A percentile compares a stretch with the other conserved stretches of the same genome.
Conservation (phyloP, 2,888 invertebrate species). For the Eilema depressum region DNA sequence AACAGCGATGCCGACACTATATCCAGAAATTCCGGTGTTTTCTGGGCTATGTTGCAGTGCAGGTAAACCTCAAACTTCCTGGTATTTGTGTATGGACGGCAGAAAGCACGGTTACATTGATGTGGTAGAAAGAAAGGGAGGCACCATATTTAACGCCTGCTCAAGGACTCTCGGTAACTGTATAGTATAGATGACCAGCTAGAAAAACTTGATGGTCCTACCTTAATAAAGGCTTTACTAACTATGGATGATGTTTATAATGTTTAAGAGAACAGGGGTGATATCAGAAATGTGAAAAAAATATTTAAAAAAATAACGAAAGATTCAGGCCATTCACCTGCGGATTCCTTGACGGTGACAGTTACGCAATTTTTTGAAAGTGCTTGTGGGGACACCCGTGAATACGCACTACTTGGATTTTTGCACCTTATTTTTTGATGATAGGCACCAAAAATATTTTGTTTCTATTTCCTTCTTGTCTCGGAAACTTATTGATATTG, state of each 20-base stretch:
- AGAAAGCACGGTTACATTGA: neutral
- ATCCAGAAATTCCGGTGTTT: slow-evolving; percentile 97
- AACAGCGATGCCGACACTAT: slow-evolving; percentile 96
- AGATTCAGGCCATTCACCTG: neutral
- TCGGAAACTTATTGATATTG: neutral
- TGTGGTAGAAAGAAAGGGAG: neutral
- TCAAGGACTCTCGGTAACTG: too few species aligned
- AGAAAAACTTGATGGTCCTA: neutral
- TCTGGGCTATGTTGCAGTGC: slow-evolving; percentile 98
- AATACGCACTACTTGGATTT: too few species aligned
- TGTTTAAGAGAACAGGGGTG: too few species aligned
- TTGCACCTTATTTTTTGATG: too few species aligned
- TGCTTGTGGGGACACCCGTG: neutral
- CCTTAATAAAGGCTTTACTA: neutral
- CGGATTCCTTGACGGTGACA: neutral
- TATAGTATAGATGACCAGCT: neutral
- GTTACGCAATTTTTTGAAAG: neutral
- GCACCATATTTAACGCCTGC: too few species aligned
- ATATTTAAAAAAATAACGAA: too few species aligned
- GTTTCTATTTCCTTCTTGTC: neutral
- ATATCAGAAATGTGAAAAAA: too few species aligned
- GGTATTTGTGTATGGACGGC: neutral
- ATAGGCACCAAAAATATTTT: neutral
- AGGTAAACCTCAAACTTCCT: slow-evolving; percentile 85
- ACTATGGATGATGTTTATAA: neutral